These are phyloP conservation scores for Elgaria multicarinata DNA, from an alignment of 2,113 vertebrate genomes.

Conservation along the genomic window DNA sequence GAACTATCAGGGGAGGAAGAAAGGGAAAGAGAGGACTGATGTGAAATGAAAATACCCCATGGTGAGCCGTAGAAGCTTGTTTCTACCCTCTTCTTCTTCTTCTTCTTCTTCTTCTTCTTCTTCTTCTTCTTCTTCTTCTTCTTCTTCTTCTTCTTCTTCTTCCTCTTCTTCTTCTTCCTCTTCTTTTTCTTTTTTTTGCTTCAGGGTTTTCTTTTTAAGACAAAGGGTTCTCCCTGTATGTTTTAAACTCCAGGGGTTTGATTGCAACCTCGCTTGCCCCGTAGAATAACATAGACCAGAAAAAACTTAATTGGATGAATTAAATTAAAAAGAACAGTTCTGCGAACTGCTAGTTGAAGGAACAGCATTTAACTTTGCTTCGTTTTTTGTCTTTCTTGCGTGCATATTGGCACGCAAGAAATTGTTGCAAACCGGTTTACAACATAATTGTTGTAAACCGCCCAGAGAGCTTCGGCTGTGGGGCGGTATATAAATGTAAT, in stretches of 20 bases:
- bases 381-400: background rate
- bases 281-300: background rate
- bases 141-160: background rate
- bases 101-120: constrained; percentile 1
- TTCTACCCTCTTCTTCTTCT: background rate
- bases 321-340: background rate
- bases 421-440: too few relatives aligned
- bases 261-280: background rate
- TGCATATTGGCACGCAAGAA: too few relatives aligned
- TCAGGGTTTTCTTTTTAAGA: constrained; percentile 28
- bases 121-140: background rate
- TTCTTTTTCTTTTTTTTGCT: constrained; percentile 5
- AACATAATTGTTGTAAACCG: too few relatives aligned
- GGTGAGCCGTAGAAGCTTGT: constrained; percentile 9
- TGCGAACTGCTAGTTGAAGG: background rate
- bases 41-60: constrained; percentile 44
- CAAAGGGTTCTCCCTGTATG: constrained; percentile 16
- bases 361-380: background rate
- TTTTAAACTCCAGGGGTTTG: constrained; percentile 20
- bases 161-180: background rate
- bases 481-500: too few relatives aligned
- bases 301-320: background rate
- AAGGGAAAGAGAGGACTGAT: background rate
- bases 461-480: too few relatives aligned
- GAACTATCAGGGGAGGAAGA: constrained; percentile 16